These are phyloP conservation scores for Alces alces DNA, from an alignment of 2,113 vertebrate genomes.

Conservation along the genomic window DNA sequence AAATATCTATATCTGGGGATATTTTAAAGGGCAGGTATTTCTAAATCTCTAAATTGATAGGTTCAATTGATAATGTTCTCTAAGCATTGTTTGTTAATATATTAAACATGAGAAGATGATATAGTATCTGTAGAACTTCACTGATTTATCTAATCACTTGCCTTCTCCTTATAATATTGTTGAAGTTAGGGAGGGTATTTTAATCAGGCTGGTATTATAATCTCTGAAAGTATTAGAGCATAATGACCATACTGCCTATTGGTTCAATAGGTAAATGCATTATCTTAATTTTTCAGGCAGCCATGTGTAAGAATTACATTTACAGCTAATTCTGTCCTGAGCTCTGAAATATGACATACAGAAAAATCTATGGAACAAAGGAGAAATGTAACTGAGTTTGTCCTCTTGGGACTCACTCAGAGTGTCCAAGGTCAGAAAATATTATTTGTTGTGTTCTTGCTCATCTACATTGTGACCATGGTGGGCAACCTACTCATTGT, in stretches of 20 bases:
- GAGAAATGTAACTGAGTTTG: conserved; percentile 68
- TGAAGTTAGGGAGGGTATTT: not conserved
- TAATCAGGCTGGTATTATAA: not conserved
- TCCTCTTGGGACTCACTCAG: conserved; percentile 62
- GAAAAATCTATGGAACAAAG: conserved; percentile 14
- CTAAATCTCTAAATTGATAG: not conserved
- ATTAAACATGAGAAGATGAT: not conserved
- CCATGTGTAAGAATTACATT: not conserved
- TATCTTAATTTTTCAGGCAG: not conserved
- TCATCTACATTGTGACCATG: conserved; percentile 53
- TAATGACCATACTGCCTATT: not conserved
- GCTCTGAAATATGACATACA: not conserved
- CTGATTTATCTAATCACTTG: not conserved
- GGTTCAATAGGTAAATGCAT: not conserved
- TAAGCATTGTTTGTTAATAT: not conserved
- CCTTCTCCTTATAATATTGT: not conserved
- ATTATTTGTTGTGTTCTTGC: conserved; percentile 48
- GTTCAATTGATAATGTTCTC: not conserved
- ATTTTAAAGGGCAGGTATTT: not conserved
- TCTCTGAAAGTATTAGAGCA: not conserved
- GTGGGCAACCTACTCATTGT: conserved; percentile 40
- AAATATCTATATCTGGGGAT: not conserved
- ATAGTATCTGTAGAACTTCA: not conserved
- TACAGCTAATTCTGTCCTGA: not conserved
- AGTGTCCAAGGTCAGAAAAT: conserved; percentile 41